Percentiles rank a stretch among this genome's conserved stretches.
Conservation (phyloP, 2,113 vertebrate species). For the Thymallus thymallus region DNA sequence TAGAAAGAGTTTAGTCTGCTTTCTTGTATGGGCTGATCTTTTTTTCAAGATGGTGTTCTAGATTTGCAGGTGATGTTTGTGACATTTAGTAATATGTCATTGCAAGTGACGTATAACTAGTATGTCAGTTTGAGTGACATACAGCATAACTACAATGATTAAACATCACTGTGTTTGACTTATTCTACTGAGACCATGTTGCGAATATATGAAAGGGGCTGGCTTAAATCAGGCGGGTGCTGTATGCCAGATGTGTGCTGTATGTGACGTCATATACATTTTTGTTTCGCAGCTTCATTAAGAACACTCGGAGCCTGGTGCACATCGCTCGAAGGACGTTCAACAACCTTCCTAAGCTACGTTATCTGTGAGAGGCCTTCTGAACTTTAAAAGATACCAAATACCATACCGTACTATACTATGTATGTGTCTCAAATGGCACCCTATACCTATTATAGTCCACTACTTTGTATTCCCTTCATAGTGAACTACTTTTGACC, state of each 20-base stretch:
- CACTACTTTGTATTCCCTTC: too few relatives aligned
- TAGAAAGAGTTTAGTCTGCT: too few relatives aligned
- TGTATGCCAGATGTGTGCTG: not conserved
- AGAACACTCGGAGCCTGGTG: slow-evolving; percentile 81
- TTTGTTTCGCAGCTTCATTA: slow-evolving; percentile 77
- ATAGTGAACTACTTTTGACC: too few relatives aligned
- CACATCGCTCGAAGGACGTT: slow-evolving; percentile 77
- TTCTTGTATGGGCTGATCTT: too few relatives aligned
- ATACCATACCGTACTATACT: not conserved
- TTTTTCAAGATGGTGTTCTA: too few relatives aligned
- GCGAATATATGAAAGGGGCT: not conserved
- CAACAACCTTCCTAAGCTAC: slow-evolving; percentile 81
- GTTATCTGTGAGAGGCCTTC: slow-evolving; percentile 77
- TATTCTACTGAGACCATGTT: too few relatives aligned
- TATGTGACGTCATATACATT: slow-evolving; percentile 5
- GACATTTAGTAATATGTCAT: too few relatives aligned
- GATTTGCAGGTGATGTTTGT: not conserved
- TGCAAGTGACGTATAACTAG: not conserved
- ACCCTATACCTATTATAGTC: too few relatives aligned
- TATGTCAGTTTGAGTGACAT: too few relatives aligned
- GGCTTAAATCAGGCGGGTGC: not conserved
- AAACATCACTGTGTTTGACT: too few relatives aligned
- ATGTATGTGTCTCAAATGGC: too few relatives aligned
- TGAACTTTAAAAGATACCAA: not conserved
- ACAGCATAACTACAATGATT: too few relatives aligned